Evolutionary conservation across 1,140 invertebrate genomes (phyloP), one percentile per base, ranked within the genome.

Genomic region (Drosophila tani): DNA sequence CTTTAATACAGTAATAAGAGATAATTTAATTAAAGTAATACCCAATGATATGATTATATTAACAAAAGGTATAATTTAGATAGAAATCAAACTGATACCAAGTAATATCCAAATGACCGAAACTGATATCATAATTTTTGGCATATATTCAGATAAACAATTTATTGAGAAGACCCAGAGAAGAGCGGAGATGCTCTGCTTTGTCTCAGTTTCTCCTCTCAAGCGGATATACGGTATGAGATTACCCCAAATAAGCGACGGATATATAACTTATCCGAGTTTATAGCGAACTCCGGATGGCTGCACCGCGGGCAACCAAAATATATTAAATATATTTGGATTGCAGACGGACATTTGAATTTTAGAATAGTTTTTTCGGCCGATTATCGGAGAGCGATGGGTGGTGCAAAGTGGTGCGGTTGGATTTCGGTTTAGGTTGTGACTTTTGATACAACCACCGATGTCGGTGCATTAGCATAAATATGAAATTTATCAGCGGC

Each of bases 401-500:
- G 63, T 83, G 80, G 81, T 66, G 55, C 67, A 66, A 69, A 69
- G 66, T 73, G 71, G 67, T 40, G 68, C 55, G 67, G 47, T 47
- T 70, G 57, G 24, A 63, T 71, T 74, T 55, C 65, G 73, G 51
- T 71, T 86, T 65, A 24, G 69, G 41, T 50, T 77, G 17, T 21
- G 76, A 80, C 75, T 71, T 57, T 79, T 70, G 50, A 57, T 77
- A 69, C 63, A 8, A 59, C 35, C 53, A 65, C 53, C 62, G 27
- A 35, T 35, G 32, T 35, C 17, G 50, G 62, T 75, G 78, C 85
- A 88, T 88, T 88, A 90, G 78, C 84, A 88, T 88, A 90, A 88
- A 88, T 88, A 88, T 88, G 81, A 88, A 88, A 88, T 88, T 88
- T 88, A 90, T 88, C 84, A 88, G 82, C 77, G 73, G 53, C 63